These are phyloP conservation scores for Tetranychus truncatus DNA, from an alignment of 2,888 invertebrate species.

Conservation along the genomic window DNA sequence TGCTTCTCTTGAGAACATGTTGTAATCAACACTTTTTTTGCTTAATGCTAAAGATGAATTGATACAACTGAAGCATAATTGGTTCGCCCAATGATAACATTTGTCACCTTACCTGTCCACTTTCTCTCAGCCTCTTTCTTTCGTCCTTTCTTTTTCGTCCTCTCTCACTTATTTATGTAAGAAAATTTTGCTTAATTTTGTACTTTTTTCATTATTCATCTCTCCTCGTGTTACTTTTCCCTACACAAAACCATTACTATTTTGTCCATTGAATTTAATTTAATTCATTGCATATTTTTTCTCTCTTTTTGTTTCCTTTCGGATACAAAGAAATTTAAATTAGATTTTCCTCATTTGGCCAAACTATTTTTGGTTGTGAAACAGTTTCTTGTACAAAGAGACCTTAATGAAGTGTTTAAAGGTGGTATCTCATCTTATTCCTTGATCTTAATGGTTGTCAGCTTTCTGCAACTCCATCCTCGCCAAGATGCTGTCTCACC, in stretches of 20 bases:
- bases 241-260: background rate
- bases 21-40: conserved; percentile 10
- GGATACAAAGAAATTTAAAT: conserved; percentile 28
- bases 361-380: conserved; percentile 92
- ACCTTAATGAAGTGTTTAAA: conserved; percentile 97
- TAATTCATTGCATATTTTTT: background rate
- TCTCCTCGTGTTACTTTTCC: conserved; percentile 8
- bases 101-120: background rate
- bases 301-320: background rate
- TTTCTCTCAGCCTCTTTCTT: background rate
- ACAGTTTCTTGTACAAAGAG: conserved; percentile 90
- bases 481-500: conserved; percentile 48
- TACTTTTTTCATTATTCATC: conserved; percentile 6
- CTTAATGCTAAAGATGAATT: background rate
- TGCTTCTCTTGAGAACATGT: background rate
- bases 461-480: conserved; percentile 81
- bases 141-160: conserved; percentile 10
- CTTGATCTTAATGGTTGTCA: conserved; percentile 91
- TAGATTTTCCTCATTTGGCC: conserved; percentile 68
- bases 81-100: conserved; percentile 10
- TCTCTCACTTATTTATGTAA: background rate
- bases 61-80: conserved; percentile 5
- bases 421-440: conserved; percentile 98
- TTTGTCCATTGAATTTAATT: background rate
- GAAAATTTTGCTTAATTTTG: background rate